Base-by-base conservation (phyloP, 2,113 vertebrate species). In the Percopsis transmontana region DNA sequence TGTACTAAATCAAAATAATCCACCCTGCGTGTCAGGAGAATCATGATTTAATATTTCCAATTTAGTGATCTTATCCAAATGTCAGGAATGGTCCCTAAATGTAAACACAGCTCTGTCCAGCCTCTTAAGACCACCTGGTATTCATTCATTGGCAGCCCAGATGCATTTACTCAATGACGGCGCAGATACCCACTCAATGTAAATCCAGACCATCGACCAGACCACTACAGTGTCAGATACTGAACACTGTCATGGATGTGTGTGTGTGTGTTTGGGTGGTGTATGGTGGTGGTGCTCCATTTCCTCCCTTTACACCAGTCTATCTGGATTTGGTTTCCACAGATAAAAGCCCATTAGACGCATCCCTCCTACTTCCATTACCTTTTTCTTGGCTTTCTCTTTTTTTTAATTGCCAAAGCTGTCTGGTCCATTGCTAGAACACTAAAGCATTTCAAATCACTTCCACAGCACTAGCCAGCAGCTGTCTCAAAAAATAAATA, bases 301-400 rank as follows among this genome's bases (percentile, higher is more conserved):
- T 85, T 84, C 78, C 76, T 67, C 78, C 75, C 62, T 74, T 70
- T 75, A 77, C 68, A 73, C 64, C 76, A 85, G 83, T 78, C 82
- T 84, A 85, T 85, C 88, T 92, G 90, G 89, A 86, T 92, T 92
- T 89, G 86, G 91, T 92, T 92, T 92, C 90, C 90, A 88, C 83
- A 89, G 92, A 93, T 93, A 93, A 93, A 92, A 93, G 91, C 89
- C 91, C 88, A 91, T 93, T 93, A 93, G 89, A 90, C 90, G 87
- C 89, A 88, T 92, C 80, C 84, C 71, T 80, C 71, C 83, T 82
- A 77, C 81, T 82, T 87, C 85, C 88, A 87, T 90, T 89, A 88
- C 87, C 85, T 84, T 87, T 90, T 85, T 81, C 86, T 81, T 73
- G 71, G 70, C 77, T 84, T 86, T 83, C 81, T 85, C 74, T 79